Base-by-base conservation (phyloP, 2,888 invertebrate genomes). In the Deilephila elpenor region DNA sequence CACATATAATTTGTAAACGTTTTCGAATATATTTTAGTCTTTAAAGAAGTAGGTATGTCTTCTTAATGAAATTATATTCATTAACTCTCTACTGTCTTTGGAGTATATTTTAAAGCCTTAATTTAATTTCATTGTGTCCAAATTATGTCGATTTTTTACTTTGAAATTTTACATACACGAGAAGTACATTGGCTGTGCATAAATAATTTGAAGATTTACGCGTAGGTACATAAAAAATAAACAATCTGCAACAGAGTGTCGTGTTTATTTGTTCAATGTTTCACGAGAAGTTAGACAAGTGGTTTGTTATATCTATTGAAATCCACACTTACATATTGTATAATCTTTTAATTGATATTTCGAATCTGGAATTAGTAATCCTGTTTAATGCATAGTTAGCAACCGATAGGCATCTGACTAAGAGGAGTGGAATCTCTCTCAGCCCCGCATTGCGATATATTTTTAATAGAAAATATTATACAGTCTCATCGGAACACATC, bases 341-440 rank as follows among this genome's bases (percentile, higher is more conserved):
- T 51, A 67, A 67, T 51, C 67, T 67, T 51, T 67, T 67, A 67
- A 51, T 67, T 67, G 67, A 67, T 67, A 51, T 51, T 67, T 44
- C 17, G 25, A 67, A 51, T 51, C 67, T 51, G 67, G 67, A 51
- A 67, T 67, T 44, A 67, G 25, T 67, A 8, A 51, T 67, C 29
- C 34, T 17, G 17, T 51, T 67, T 44, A 25, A 51, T 67, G 51
- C 25, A 17, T 14, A 44, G 51, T 11, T 25, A 51, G 25, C 25
- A 44, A 67, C 44, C 20, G 44, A 44, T 44, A 44, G 44, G 44
- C 14, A 44, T 1, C 14, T 44, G 44, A 44, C 14, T 14, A 44
- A 44, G 44, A 44, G 44, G 44, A 44, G 44, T 44, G 44, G 44
- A 44, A 44, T 44, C 44, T 44, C 37, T 37, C 44, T 14, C 44